Percentiles rank a stretch among this genome's conserved stretches.
Conservation (phyloP, 2,797 vertebrate genomes). For the Clarias platycephalus region DNA sequence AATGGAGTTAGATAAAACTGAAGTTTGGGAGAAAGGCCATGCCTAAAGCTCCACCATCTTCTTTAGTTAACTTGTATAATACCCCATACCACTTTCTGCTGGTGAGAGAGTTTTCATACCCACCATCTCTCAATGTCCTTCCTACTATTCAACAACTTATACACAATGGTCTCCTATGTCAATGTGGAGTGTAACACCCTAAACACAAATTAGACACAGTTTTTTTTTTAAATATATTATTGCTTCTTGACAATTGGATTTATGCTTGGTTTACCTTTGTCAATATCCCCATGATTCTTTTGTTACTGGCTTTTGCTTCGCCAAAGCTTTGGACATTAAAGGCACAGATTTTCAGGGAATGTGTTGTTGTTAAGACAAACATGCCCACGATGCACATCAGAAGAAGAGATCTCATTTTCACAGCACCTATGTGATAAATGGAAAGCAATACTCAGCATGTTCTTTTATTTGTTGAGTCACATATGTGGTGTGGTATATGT, state of each 20-base stretch:
- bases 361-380: constrained; percentile 52
- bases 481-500: background rate
- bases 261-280: constrained; percentile 70
- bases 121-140: background rate
- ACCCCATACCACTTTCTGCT: background rate
- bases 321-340: constrained; percentile 83
- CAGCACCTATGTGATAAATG: constrained; percentile 43
- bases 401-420: constrained; percentile 65
- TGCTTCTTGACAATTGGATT: background rate
- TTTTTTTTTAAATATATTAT: background rate
- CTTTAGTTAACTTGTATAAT: background rate
- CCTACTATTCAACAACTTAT: background rate
- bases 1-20: background rate
- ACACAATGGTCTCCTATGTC: background rate
- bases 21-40: background rate
- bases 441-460: background rate
- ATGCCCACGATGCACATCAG: constrained; percentile 63
- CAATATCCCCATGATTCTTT: constrained; percentile 75
- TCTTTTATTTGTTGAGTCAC: background rate
- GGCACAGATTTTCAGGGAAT: constrained; percentile 77
- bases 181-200: background rate
- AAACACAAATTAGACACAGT: background rate
- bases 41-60: background rate
- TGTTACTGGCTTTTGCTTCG: constrained; percentile 77
- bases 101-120: background rate